A percentile compares a stretch with the other conserved stretches of the same genome.
Conservation (phyloP, 2,888 invertebrate genomes). For the Dioctria linearis region DNA sequence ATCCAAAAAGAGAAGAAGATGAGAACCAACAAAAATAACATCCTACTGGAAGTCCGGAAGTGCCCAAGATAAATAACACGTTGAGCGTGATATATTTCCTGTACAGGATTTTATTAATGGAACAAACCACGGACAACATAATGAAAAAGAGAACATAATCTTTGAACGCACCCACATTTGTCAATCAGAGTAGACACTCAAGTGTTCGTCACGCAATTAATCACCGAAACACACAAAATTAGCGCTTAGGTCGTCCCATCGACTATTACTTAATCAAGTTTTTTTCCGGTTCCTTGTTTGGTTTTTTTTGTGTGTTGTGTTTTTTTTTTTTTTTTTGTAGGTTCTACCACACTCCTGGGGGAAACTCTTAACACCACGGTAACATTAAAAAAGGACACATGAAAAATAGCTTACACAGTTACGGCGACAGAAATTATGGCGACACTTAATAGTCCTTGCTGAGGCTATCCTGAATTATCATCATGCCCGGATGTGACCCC, state of each 20-base stretch:
- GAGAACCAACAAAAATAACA: too few species aligned
- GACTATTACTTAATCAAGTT: conserved; percentile 51
- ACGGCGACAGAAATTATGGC: conserved; percentile 54
- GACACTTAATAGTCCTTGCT: conserved; percentile 50
- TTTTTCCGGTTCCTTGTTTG: background rate
- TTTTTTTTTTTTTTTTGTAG: background rate
- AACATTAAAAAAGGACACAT: conserved; percentile 30
- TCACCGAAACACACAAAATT: conserved; percentile 45
- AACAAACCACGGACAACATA: conserved; percentile 2
- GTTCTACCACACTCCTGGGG: background rate
- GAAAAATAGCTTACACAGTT: conserved; percentile 49
- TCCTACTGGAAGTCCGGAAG: background rate
- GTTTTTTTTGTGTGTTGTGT: background rate
- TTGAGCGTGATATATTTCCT: conserved; percentile 2
- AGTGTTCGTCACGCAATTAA: conserved; percentile 50
- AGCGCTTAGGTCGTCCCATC: conserved; percentile 10
- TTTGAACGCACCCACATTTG: conserved; percentile 46
- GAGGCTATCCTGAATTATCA: conserved; percentile 18
- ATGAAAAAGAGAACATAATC: conserved; percentile 32
- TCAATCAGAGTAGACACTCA: conserved; percentile 39
- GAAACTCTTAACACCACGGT: conserved; percentile 20
- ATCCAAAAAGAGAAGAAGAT: too few species aligned
- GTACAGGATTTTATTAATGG: conserved; percentile 46
- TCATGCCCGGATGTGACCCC: conserved; percentile 16
- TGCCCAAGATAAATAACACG: background rate